Evolutionary conservation across 2,888 invertebrate species (phyloP), one percentile per base, ranked within the genome.

Genomic region (Frankliniella fusca): DNA sequence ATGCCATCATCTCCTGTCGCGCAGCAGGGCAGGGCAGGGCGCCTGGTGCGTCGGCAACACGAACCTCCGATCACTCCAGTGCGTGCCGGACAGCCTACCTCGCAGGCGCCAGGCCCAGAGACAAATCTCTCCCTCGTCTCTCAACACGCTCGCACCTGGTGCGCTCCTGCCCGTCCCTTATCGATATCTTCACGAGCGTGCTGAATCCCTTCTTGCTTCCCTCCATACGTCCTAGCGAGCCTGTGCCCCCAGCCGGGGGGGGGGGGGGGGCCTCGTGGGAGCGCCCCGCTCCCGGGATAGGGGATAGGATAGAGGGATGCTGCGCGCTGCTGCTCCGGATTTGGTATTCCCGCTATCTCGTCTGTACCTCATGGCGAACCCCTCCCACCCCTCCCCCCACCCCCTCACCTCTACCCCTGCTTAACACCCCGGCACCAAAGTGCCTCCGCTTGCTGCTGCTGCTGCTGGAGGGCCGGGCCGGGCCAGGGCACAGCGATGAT

Each of bases 351-450:
- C 18, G 20, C 18, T 61, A 61, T 61, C 70, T 11, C 70, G 70
- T 11, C 70, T 23, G 70, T 70, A 23, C 70, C 70, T 76, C 70
- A 76, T 27, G 27, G 27, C 27, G 70, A 76, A 76, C 23, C 12
- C 20, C 20, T 5, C 5, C 38, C 3, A 38, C 38, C 38, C 38
- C 38, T 38, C 38, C 5, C 38, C 38, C 38, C 38, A 2, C 2
- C 38, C 38, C 38, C 38, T 38, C 38, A 38, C 38, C 38, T 76
- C 23, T 23, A 70, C 23, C 70, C 70, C 70, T 27, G 70, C 70
- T 23, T 27, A 76, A 76, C 70, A 27, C 70, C 70, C 70, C 70
- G 70, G n/a, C 70, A 23, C 61, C 61, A 61, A 18, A 70, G 70
- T 61, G 70, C 70, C 70, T 11, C 54, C 70, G 70, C 70, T 27